These are phyloP conservation scores for Liodrosophila aerea DNA, from an alignment of 2,888 invertebrate genomes.

Conservation along the genomic window DNA sequence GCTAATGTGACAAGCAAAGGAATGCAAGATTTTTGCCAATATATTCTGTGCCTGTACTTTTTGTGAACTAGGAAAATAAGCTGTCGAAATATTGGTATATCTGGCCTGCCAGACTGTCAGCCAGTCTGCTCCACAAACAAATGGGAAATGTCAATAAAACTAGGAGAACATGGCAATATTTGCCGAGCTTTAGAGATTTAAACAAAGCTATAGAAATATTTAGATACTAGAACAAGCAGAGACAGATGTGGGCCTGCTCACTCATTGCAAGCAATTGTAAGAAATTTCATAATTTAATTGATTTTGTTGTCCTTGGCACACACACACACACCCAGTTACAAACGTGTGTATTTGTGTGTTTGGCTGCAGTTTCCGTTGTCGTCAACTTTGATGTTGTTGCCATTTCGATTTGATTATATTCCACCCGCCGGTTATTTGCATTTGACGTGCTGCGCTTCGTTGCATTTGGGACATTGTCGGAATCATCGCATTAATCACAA, in stretches of 20 bases:
- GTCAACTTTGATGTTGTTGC: constrained; percentile 64
- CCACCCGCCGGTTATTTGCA: constrained; percentile 71
- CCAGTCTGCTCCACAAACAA: constrained; percentile 34
- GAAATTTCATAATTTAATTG: constrained; percentile 68
- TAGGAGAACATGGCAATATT: constrained; percentile 44
- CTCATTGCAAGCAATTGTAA: constrained; percentile 33
- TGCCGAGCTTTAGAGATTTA: constrained; percentile 21
- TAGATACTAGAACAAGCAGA: neutral
- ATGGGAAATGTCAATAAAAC: constrained; percentile 68
- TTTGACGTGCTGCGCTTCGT: constrained; percentile 63
- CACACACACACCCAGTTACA: constrained; percentile 13
- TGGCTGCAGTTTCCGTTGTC: constrained; percentile 59
- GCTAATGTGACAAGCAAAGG: constrained; percentile 33
- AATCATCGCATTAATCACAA: constrained; percentile 70
- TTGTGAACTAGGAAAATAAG: constrained; percentile 41
- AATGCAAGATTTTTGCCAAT: constrained; percentile 38
- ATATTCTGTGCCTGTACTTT: constrained; percentile 28
- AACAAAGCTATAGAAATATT: neutral
- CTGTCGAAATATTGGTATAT: constrained; percentile 40
- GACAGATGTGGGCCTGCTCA: constrained; percentile 18
- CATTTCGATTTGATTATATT: constrained; percentile 71
- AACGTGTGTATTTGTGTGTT: constrained; percentile 25
- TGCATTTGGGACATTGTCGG: constrained; percentile 55
- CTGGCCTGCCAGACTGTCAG: constrained; percentile 11
- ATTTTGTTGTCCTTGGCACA: constrained; percentile 64